Conservation (phyloP, 1,140 invertebrate species). For the Sinella curviseta region DNA sequence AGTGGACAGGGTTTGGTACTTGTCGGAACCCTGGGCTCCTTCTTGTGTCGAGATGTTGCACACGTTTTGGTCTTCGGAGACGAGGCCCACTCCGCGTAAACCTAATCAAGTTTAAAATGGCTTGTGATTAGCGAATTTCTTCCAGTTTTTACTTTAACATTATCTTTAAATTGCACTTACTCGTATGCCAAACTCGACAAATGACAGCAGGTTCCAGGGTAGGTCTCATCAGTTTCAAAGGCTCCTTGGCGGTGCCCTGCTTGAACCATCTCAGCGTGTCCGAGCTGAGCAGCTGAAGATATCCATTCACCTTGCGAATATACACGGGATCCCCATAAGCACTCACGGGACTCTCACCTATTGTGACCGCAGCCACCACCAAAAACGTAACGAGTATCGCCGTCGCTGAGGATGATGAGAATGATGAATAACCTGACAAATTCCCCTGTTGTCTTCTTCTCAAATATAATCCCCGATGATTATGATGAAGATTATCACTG, state of each 20-base stretch:
- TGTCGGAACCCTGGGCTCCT: constrained; percentile 24
- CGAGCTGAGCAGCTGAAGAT: constrained; percentile 4
- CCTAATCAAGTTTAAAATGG: constrained; percentile 29
- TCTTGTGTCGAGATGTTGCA: constrained; percentile 39
- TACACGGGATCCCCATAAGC: background rate
- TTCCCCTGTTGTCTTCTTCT: too few species aligned
- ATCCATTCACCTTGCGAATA: background rate
- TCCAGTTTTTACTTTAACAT: background rate
- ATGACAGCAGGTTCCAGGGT: background rate
- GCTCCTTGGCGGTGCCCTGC: background rate
- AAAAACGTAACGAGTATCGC: background rate
- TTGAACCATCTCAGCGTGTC: background rate
- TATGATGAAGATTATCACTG: too few species aligned
- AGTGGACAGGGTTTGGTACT: constrained; percentile 42
- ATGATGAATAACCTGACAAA: too few species aligned
- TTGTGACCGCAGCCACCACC: background rate
- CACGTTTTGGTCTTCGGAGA: constrained; percentile 24
- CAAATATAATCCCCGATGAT: too few species aligned
- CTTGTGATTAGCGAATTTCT: background rate
- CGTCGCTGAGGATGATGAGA: background rate
- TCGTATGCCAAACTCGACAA: constrained; percentile 39
- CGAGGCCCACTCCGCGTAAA: constrained; percentile 37
- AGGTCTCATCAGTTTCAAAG: background rate
- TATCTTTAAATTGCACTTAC: constrained; percentile 32
- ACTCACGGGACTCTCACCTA: background rate